Base-by-base conservation (phyloP, 1,140 invertebrate species). In the Zaprionus ghesquierei region DNA sequence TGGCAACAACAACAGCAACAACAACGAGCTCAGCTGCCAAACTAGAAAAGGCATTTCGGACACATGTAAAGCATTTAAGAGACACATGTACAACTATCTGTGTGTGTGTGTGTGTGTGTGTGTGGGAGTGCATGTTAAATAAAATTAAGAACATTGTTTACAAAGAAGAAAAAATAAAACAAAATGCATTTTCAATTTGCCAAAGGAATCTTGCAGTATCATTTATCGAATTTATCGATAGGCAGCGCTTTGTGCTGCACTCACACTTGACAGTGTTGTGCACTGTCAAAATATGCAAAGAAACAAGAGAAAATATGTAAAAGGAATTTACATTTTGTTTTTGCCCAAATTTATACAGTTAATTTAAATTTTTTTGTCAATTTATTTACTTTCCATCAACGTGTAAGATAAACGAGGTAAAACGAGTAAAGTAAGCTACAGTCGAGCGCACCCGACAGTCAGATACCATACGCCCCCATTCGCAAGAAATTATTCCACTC, bases 31-130 rank as follows among this genome's bases (percentile, higher is more conserved):
- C 41, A 62, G 31, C 46, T 50, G 46, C 27, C 38, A 23, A 25
- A 54, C 31, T 53, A 64, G 49, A 64, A 64, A 51, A 54, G 31
- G 61, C 61, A 64, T 41, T 64, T 53, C 49, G 50, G 49, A 64
- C 61, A 53, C 31, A 54, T 64, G 50, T 54, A 64, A 62, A 49
- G 9, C 60, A 62, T 31, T 53, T 51, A 64, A 20, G 22, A n/a
- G 51, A 64, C 33, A 64, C 20, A 54, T 41, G 41, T 23, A 46
- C 13, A 13, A 18, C 15, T 54, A 13, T 6, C 5, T 54, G 9
- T 54, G 51, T 10, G 25, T 53, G 27, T 31, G 9, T 31, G 50
- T 53, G 50, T 33, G 51, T 22, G 56, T 31, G 27, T 15, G 51
- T 31, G 51, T 10, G 35, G 15, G 35, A 41, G 35, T 41, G 35